A percentile compares a stretch with the other conserved stretches of the same genome.
Evolutionary conservation across 2,797 vertebrate species (phyloP).

Genomic region (Pelochelys cantorii): DNA sequence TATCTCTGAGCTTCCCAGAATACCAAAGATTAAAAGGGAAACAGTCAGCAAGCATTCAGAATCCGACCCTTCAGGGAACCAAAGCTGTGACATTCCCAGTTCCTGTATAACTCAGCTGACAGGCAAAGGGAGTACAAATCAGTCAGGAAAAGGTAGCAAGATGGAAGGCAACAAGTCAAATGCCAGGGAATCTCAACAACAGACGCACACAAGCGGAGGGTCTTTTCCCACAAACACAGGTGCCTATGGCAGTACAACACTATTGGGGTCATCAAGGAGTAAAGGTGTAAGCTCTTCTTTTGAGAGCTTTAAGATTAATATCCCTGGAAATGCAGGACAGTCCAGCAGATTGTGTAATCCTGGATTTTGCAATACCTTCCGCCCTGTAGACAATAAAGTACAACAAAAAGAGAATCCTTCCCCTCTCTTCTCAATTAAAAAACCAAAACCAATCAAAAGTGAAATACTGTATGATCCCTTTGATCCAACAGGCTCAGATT

Average conservation of each 20-base stretch:
- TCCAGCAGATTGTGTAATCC: slow-evolving; percentile 80
- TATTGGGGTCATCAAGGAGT: slow-evolving; percentile 58
- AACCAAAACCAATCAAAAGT: slow-evolving; percentile 83
- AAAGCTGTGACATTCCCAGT: slow-evolving; percentile 79
- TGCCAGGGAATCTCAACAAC: slow-evolving; percentile 74
- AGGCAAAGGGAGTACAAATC: slow-evolving; percentile 82
- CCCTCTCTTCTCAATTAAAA: slow-evolving; percentile 74
- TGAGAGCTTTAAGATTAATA: slow-evolving; percentile 93
- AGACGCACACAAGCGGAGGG: slow-evolving; percentile 10
- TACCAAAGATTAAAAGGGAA: slow-evolving; percentile 94
- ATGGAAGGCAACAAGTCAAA: slow-evolving; percentile 79
- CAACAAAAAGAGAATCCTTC: slow-evolving; percentile 77
- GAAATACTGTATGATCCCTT: slow-evolving; percentile 94
- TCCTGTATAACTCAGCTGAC: slow-evolving; percentile 87
- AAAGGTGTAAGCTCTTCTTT: slow-evolving; percentile 80
- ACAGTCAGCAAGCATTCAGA: slow-evolving; percentile 45
- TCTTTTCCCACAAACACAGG: slow-evolving; percentile 58
- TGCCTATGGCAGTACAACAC: slow-evolving; percentile 29
- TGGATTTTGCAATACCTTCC: slow-evolving; percentile 80
- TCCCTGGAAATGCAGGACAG: slow-evolving; percentile 89
- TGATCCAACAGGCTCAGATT: slow-evolving; percentile 94
- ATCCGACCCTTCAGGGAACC: neutral
- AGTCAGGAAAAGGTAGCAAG: slow-evolving; percentile 57
- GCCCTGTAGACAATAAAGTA: slow-evolving; percentile 80
- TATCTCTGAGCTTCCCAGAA: slow-evolving; percentile 91